Conservation (phyloP, 2,797 vertebrate species). For the Aldrovandia affinis region DNA sequence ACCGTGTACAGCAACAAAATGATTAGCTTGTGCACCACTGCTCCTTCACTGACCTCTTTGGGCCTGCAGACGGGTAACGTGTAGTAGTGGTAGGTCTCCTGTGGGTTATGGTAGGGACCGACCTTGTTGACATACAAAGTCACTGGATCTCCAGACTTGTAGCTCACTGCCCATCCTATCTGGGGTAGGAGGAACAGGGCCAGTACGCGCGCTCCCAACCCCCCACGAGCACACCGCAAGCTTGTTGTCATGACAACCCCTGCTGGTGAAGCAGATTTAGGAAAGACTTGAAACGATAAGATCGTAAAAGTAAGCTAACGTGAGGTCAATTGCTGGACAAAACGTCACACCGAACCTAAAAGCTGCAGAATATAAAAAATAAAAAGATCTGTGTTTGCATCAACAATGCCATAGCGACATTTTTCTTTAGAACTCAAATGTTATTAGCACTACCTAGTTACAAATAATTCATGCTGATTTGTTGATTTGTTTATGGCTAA, state of each 20-base stretch:
- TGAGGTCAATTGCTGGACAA: neutral
- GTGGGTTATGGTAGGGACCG: constrained; percentile 92
- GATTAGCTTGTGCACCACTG: neutral
- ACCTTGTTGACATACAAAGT: constrained; percentile 93
- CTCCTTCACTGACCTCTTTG: constrained; percentile 72
- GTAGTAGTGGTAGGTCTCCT: constrained; percentile 94
- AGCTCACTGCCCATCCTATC: constrained; percentile 67
- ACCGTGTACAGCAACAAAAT: neutral
- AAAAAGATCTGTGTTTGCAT: neutral
- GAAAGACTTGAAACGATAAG: neutral
- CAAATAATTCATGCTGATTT: too few relatives aligned
- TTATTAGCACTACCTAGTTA: too few relatives aligned
- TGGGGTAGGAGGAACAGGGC: constrained; percentile 61
- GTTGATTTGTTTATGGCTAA: too few relatives aligned
- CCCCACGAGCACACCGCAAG: constrained; percentile 54
- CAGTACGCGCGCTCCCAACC: constrained; percentile 59
- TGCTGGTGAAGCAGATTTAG: constrained; percentile 45
- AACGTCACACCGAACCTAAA: neutral
- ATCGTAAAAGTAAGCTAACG: neutral
- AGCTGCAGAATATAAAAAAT: neutral
- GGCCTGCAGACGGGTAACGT: constrained; percentile 90
- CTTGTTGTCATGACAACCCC: constrained; percentile 57
- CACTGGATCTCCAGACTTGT: constrained; percentile 80
- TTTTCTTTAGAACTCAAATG: neutral
- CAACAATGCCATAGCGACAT: neutral